Evolutionary conservation across 1,140 invertebrate species (phyloP).

Genomic region (Pectinophora gossypiella): DNA sequence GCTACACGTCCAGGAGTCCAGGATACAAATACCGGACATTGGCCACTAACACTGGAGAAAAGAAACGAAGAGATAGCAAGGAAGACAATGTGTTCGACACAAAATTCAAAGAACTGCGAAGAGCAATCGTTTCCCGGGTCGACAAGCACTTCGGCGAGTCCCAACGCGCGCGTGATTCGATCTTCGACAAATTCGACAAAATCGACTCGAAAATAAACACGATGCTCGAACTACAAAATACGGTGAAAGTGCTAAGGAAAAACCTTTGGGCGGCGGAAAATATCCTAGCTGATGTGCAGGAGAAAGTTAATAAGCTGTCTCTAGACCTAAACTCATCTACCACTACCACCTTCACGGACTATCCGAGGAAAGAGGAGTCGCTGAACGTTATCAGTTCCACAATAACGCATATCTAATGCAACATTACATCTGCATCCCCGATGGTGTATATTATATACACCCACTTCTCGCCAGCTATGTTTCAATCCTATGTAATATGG

Average conservation of each 20-base stretch:
- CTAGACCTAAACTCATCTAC: too few relatives aligned
- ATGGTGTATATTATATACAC: too few relatives aligned
- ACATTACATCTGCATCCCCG: too few relatives aligned
- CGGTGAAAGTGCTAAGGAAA: slow-evolving; percentile 28
- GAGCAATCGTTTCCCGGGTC: slow-evolving; percentile 35
- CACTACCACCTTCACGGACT: too few relatives aligned
- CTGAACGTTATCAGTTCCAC: too few relatives aligned
- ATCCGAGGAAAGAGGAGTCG: too few relatives aligned
- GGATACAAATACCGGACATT: slow-evolving; percentile 60
- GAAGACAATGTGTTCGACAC: slow-evolving; percentile 33
- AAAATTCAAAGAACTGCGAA: slow-evolving; percentile 46
- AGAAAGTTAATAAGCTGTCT: slow-evolving; percentile 39
- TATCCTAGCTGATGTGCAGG: slow-evolving; percentile 23
- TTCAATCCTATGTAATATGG: too few relatives aligned
- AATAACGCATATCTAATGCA: too few relatives aligned
- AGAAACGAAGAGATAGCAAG: slow-evolving; percentile 23
- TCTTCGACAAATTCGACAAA: slow-evolving; percentile 42
- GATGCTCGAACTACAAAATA: slow-evolving; percentile 43
- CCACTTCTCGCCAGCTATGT: too few relatives aligned
- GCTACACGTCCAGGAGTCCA: slow-evolving; percentile 43
- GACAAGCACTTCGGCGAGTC: slow-evolving; percentile 8
- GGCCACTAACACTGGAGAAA: slow-evolving; percentile 51
- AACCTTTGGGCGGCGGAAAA: slow-evolving; percentile 33
- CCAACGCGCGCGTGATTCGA: slow-evolving; percentile 20
- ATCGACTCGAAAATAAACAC: slow-evolving; percentile 46